A percentile compares a stretch with the other conserved stretches of the same genome.
Conservation (phyloP, 37 sponge, comb jelly and placozoan genomes). For the Axinella damicornis region DNA sequence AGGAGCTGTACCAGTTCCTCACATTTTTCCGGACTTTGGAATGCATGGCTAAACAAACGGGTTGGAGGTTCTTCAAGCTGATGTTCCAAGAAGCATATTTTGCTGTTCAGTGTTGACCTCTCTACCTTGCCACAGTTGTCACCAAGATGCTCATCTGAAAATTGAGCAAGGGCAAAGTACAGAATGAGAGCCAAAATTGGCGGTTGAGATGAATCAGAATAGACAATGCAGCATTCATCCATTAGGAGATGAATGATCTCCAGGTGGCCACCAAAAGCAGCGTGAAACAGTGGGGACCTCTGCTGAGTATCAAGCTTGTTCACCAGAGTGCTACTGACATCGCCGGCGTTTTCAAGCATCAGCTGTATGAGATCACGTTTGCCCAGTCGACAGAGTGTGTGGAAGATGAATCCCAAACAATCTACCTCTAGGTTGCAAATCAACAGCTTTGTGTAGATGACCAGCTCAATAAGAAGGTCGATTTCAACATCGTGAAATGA, state of each 20-base stretch:
- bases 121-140: no score
- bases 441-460: no score
- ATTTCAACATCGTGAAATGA: not conserved
- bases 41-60: not conserved
- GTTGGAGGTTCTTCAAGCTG: not conserved
- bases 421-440: no score
- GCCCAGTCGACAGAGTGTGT: constrained; percentile 8
- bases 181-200: not conserved
- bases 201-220: not conserved
- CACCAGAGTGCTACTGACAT: not conserved
- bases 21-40: not conserved
- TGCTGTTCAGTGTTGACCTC: no score
- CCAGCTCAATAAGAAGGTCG: not conserved
- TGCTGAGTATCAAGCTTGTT: not conserved
- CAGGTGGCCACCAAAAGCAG: constrained; percentile 55
- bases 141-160: no score
- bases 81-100: no score
- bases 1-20: not conserved
- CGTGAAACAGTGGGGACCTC: constrained; percentile 55
- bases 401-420: not conserved
- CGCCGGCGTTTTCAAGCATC: not conserved
- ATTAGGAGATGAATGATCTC: constrained; percentile 42
- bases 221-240: constrained; percentile 5
- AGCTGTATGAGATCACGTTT: not conserved
- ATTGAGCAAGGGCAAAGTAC: not conserved